Conservation (phyloP, 2,888 invertebrate genomes). For the Cosmopolites sordidus region DNA sequence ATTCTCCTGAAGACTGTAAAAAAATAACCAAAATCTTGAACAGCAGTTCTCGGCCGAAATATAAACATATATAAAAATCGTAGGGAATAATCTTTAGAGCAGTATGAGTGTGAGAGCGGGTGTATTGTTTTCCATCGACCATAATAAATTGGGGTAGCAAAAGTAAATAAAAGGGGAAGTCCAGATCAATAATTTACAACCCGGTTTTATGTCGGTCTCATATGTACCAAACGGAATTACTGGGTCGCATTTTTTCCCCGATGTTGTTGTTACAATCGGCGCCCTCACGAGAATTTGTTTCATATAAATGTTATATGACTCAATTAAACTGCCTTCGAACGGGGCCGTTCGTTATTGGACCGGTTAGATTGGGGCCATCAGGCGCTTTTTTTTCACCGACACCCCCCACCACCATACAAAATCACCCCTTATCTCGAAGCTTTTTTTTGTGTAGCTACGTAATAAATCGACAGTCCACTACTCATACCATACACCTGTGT, state of each 20-base stretch:
- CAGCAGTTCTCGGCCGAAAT: too few species aligned
- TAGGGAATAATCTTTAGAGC: too few species aligned
- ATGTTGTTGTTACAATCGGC: neutral
- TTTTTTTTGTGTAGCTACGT: too few species aligned
- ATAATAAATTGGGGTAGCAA: conserved; percentile 47
- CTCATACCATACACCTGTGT: too few species aligned
- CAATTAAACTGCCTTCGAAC: conserved; percentile 39
- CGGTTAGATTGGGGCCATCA: too few species aligned
- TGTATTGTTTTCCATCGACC: conserved; percentile 5
- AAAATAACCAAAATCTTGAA: too few species aligned
- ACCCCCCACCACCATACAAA: neutral
- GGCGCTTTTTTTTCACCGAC: too few species aligned
- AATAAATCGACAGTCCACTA: too few species aligned
- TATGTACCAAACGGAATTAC: conserved; percentile 43
- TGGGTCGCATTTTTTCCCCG: conserved; percentile 43
- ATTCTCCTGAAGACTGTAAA: too few species aligned
- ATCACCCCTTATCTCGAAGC: neutral
- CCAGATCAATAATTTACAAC: conserved; percentile 48
- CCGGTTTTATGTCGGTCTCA: conserved; percentile 44
- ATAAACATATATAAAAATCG: too few species aligned
- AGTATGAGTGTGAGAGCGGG: too few species aligned
- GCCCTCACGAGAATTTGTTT: conserved; percentile 33
- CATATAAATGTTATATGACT: conserved; percentile 46
- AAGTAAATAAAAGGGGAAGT: conserved; percentile 48
- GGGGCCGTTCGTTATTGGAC: too few species aligned